Percentiles rank a stretch among this genome's conserved stretches.
Conservation (phyloP, 2,888 invertebrate genomes). For the Platycheirus rosarum region DNA sequence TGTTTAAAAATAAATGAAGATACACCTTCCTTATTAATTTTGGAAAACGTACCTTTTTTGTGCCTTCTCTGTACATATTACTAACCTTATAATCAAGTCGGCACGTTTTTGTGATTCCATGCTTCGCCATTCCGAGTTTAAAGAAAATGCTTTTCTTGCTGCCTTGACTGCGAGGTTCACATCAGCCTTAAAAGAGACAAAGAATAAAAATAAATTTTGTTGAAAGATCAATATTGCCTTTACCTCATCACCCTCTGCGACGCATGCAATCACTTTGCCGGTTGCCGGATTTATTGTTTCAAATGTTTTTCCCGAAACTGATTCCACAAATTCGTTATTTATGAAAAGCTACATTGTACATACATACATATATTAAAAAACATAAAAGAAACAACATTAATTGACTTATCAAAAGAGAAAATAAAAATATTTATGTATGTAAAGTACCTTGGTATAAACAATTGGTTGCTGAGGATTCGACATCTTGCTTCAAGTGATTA, state of each 20-base stretch:
- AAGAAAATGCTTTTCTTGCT: conserved; percentile 89
- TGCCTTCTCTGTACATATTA: too few species aligned
- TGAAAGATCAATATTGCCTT: conserved; percentile 8
- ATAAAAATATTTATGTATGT: not conserved
- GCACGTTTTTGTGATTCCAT: conserved; percentile 93
- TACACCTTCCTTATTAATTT: too few species aligned
- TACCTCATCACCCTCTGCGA: conserved; percentile 94
- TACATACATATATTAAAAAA: not conserved
- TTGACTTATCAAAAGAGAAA: not conserved
- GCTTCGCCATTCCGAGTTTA: conserved; percentile 89
- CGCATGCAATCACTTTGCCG: conserved; percentile 88
- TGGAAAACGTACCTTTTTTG: too few species aligned
- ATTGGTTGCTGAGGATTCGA: conserved; percentile 83
- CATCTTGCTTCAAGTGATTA: conserved; percentile 79
- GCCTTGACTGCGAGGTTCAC: conserved; percentile 91
- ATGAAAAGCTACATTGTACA: conserved; percentile 87
- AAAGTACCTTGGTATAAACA: conserved; percentile 83
- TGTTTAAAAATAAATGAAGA: too few species aligned
- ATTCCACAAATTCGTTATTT: conserved; percentile 91
- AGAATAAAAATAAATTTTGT: not conserved
- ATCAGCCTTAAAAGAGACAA: conserved; percentile 85
- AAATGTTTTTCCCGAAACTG: conserved; percentile 93
- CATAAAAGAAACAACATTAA: not conserved
- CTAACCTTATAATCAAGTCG: conserved; percentile 86
- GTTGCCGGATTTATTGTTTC: conserved; percentile 92